Percentiles rank a stretch among this genome's conserved stretches.
These are phyloP conservation scores for Lithosia quadra DNA, from an alignment of 2,888 invertebrate species.

Conservation along the genomic window DNA sequence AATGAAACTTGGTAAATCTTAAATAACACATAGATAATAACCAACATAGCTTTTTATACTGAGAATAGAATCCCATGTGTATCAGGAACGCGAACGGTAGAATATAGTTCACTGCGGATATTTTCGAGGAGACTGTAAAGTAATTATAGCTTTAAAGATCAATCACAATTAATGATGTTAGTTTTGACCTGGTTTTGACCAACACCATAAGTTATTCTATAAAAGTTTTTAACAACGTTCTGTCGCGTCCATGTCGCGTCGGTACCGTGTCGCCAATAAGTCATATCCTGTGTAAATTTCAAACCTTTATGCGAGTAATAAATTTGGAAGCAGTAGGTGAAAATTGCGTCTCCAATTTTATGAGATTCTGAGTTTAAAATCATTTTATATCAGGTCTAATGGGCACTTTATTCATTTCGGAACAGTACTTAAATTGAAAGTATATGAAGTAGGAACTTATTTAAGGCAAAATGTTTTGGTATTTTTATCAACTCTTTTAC, in stretches of 20 bases:
- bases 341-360: conserved; percentile 20
- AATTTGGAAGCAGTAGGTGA: conserved; percentile 16
- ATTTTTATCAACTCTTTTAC: no score
- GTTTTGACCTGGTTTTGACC: no score
- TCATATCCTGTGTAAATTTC: background rate
- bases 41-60: no score
- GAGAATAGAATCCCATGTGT: no score
- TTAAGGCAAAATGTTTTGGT: background rate
- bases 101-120: no score
- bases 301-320: conserved; percentile 18
- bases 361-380: conserved; percentile 13
- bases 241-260: background rate
- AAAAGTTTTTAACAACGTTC: background rate
- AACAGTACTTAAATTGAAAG: conserved; percentile 14
- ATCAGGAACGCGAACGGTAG: no score
- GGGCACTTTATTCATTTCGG: conserved; percentile 12
- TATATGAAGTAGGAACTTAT: background rate
- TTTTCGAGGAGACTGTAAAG: no score
- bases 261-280: background rate
- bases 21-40: no score
- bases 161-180: no score
- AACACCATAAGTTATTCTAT: no score
- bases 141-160: no score
- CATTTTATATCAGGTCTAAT: conserved; percentile 17
- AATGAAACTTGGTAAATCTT: no score